Conservation (phyloP, 2,797 vertebrate species). For the Setipinna tenuifilis region DNA sequence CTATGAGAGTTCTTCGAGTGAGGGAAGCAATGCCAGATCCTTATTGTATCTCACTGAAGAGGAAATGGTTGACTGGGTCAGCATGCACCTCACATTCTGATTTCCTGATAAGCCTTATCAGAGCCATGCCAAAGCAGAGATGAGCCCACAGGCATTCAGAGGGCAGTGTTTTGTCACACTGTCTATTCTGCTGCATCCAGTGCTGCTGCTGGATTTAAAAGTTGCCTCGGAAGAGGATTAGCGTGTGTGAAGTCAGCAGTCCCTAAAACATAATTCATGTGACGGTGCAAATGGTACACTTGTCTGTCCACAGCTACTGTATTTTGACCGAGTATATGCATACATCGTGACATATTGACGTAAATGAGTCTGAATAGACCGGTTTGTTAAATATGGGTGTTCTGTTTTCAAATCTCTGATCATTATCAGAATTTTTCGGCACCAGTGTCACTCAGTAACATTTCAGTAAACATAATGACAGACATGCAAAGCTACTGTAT, state of each 20-base stretch:
- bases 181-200: conserved; percentile 46
- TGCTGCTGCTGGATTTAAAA: conserved; percentile 47
- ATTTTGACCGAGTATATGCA: background rate
- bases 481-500: no score
- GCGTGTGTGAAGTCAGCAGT: conserved; percentile 23
- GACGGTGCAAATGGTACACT: conserved; percentile 35
- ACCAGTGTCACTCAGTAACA: background rate
- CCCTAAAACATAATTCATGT: conserved; percentile 22
- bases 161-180: conserved; percentile 46
- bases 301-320: background rate
- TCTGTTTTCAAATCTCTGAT: background rate
- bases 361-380: background rate
- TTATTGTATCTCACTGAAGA: background rate
- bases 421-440: background rate
- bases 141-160: conserved; percentile 20
- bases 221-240: conserved; percentile 47
- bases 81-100: conserved; percentile 22
- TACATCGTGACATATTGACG: background rate
- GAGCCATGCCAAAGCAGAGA: conserved; percentile 36
- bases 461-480: background rate
- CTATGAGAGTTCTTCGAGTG: background rate
- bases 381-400: background rate
- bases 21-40: background rate
- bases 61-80: conserved; percentile 37
- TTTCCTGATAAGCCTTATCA: conserved; percentile 36